Base-by-base conservation (phyloP, 2,888 invertebrate genomes). In the Plebejus anna region DNA sequence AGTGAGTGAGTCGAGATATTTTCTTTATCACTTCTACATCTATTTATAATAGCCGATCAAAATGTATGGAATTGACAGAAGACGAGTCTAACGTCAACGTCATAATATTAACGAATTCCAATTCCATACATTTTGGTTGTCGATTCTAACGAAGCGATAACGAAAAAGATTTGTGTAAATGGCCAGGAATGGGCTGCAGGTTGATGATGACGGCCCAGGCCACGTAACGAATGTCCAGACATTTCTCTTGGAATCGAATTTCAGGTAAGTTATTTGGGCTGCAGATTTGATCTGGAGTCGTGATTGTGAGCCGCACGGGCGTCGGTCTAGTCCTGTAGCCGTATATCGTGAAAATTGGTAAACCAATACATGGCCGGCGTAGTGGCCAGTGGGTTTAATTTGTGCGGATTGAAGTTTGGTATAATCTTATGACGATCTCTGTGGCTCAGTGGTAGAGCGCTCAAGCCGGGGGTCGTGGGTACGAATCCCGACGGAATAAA, bases 281-380 rank as follows among this genome's bases (percentile, higher is more conserved):
- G 32, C 66, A 66, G 66, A 66, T 66, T 66, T 66, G 66, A 66
- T 66, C 66, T 66, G 32, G 66, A 13, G 32, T 13, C 32, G 66
- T 13, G 32, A 66, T 66, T 66, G 66, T 16, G 28, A 28, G 28
- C 28, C 61, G 6, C 16, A 16, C 32, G n/a, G 59, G n/a, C n/a
- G 32, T 32, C 32, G 32, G 32, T 32, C 32, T 59, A 22, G 59
- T 7, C 66, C 28, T 11, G 61, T 61, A 13, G 32, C 59, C 32
- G 32, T 66, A 66, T 32, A 32, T 36, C 32, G 32, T 66, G 66
- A 11, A 66, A 66, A 66, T 66, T 66, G 66, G 36, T 66, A 13
- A 66, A 36, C 13, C 66, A 36, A 32, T 66, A 32, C 6, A 32
- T 13, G 16, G 5, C 66, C 66, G 13, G 5, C 5, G 32, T 13